Evolutionary conservation across 2,888 invertebrate genomes (phyloP).

Genomic region (Euclidia mi): DNA sequence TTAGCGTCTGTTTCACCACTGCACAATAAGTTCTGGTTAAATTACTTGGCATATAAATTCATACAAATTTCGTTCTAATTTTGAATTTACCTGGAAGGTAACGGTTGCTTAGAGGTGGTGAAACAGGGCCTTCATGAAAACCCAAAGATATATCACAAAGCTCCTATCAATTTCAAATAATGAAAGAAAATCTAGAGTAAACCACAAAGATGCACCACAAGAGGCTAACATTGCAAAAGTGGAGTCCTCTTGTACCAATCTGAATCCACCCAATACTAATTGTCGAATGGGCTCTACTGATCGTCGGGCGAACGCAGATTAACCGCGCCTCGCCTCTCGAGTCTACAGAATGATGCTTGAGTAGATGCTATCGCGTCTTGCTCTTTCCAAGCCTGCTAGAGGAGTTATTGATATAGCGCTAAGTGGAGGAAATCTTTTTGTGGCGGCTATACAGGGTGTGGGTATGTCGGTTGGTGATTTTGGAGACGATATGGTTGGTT

Average conservation of each 20-base stretch:
- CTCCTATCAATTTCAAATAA: too few relatives aligned
- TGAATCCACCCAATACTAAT: slow-evolving; percentile 59
- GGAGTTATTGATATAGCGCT: slow-evolving; percentile 80
- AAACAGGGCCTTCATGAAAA: too few relatives aligned
- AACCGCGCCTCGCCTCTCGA: slow-evolving; percentile 77
- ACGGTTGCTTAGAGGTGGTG: too few relatives aligned
- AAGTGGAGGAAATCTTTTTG: slow-evolving; percentile 74
- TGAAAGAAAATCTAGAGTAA: too few relatives aligned
- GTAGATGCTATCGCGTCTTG: slow-evolving; percentile 76
- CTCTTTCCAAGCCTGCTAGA: slow-evolving; percentile 77
- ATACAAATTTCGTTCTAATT: too few relatives aligned
- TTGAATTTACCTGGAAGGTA: too few relatives aligned
- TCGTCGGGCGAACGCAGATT: slow-evolving; percentile 79
- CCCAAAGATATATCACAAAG: too few relatives aligned
- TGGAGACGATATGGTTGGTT: too few relatives aligned
- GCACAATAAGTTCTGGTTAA: too few relatives aligned
- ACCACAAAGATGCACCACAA: slow-evolving; percentile 15
- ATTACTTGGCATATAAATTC: too few relatives aligned
- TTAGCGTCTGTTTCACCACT: too few relatives aligned
- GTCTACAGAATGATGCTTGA: slow-evolving; percentile 64
- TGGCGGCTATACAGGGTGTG: not conserved
- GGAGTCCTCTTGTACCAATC: slow-evolving; percentile 51
- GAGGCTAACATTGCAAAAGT: slow-evolving; percentile 41
- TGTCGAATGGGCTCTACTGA: slow-evolving; percentile 61
- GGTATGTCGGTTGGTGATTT: slow-evolving; percentile 7